Conservation (phyloP, 2,113 vertebrate species). For the Astatoreochromis straeleni region DNA sequence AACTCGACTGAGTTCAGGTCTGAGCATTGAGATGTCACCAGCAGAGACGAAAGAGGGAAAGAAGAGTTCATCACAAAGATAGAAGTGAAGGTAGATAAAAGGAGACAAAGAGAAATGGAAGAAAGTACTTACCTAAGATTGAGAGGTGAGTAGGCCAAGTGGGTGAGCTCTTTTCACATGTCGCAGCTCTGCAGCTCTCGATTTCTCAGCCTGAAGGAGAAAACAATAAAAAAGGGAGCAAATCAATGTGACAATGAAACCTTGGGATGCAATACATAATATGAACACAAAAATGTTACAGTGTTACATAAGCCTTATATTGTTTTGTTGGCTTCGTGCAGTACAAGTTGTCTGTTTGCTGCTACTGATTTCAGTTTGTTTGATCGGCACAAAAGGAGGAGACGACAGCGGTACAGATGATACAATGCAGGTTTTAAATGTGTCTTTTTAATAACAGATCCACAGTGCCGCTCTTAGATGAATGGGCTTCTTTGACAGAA, state of each 20-base stretch:
- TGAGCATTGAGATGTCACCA: not conserved
- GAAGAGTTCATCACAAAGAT: not conserved
- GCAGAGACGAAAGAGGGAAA: not conserved
- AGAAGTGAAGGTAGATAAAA: not conserved
- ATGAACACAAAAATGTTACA: not conserved
- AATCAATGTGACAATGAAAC: not conserved
- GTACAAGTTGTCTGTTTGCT: not conserved
- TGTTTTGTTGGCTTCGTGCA: not conserved
- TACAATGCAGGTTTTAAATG: not conserved
- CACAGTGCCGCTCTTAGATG: not conserved
- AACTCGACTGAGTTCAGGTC: not conserved
- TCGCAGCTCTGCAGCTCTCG: conserved; percentile 24
- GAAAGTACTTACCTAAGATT: not conserved
- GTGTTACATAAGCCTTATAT: not conserved
- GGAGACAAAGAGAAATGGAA: not conserved
- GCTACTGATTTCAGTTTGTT: not conserved
- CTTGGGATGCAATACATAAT: not conserved
- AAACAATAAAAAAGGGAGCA: not conserved
- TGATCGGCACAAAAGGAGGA: not conserved
- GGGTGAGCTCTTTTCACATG: conserved; percentile 47
- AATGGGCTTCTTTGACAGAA: not conserved
- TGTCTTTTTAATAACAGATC: not conserved
- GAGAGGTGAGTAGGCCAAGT: conserved; percentile 25
- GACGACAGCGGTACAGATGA: not conserved
- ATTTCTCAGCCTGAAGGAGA: conserved; percentile 11